These are phyloP conservation scores for Argentina silus DNA, from an alignment of 2,797 vertebrate species.

Conservation along the genomic window DNA sequence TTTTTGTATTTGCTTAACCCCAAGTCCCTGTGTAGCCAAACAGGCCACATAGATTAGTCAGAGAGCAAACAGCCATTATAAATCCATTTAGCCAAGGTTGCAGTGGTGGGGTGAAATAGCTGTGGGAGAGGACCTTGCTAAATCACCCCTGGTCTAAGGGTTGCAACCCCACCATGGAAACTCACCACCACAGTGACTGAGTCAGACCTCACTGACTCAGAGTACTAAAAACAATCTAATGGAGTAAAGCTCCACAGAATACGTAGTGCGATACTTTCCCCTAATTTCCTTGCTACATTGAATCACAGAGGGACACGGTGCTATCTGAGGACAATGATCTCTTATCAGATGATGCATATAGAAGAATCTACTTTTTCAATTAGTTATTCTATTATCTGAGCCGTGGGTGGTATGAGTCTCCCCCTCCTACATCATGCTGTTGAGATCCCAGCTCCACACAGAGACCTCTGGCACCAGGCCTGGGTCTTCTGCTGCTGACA, in stretches of 20 bases:
- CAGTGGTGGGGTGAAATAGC: constrained; percentile 43
- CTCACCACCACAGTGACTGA: neutral
- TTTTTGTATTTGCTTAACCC: constrained; percentile 52
- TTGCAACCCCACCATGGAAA: constrained; percentile 13
- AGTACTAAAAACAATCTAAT: constrained; percentile 9
- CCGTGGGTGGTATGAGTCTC: neutral
- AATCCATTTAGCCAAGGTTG: constrained; percentile 54
- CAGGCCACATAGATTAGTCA: constrained; percentile 45
- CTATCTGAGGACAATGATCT: constrained; percentile 16
- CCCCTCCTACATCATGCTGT: neutral
- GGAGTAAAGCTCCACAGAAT: neutral
- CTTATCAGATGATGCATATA: neutral
- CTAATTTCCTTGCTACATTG: constrained; percentile 25
- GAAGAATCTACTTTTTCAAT: constrained; percentile 17
- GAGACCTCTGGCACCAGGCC: constrained; percentile 14
- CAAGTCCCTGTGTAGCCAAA: constrained; percentile 40
- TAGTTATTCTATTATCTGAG: constrained; percentile 7
- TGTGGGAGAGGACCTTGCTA: constrained; percentile 39
- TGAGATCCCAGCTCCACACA: constrained; percentile 30
- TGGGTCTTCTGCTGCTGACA: constrained; percentile 12
- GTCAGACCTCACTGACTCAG: constrained; percentile 19
- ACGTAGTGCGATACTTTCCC: constrained; percentile 2
- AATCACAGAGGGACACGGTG: neutral
- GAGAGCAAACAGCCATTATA: constrained; percentile 62
- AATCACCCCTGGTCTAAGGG: constrained; percentile 28